These are phyloP conservation scores for Cygnus olor DNA, from an alignment of 2,797 vertebrate species.

Conservation along the genomic window DNA sequence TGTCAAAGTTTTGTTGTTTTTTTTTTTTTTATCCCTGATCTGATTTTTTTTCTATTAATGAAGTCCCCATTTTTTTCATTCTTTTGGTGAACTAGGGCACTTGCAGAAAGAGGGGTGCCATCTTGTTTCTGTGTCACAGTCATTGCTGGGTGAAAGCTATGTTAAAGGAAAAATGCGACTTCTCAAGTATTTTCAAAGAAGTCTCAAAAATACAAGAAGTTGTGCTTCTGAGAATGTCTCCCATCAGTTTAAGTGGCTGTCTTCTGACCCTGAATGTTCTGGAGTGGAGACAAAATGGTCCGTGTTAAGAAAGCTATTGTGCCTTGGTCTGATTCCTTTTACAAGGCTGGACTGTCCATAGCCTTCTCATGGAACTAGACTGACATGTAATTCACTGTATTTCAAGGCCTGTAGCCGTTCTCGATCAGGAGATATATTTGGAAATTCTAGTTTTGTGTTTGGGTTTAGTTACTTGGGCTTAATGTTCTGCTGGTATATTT, in stretches of 20 bases:
- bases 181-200: not conserved
- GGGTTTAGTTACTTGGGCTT: not conserved
- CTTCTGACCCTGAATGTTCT: not conserved
- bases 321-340: not conserved
- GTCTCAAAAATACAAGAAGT: not conserved
- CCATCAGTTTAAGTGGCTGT: not conserved
- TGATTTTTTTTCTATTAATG: not conserved
- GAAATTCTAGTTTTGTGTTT: not conserved
- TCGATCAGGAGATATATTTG: not conserved
- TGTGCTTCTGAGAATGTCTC: not conserved
- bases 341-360: not conserved
- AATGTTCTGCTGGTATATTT: not conserved
- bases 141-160: not conserved
- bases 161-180: not conserved
- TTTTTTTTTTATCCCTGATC: not conserved
- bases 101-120: not conserved
- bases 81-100: rapidly evolving
- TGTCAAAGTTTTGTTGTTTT: not conserved
- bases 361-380: not conserved
- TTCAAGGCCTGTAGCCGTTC: not conserved
- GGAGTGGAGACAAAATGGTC: not conserved
- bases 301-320: not conserved
- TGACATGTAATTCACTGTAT: not conserved
- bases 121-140: not conserved
- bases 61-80: not conserved